A percentile compares a stretch with the other conserved stretches of the same genome.
phyloP scores from a whole-genome alignment of 53 echinoderm and acorn worm species.

The Holothuria leucospilota region DNA sequence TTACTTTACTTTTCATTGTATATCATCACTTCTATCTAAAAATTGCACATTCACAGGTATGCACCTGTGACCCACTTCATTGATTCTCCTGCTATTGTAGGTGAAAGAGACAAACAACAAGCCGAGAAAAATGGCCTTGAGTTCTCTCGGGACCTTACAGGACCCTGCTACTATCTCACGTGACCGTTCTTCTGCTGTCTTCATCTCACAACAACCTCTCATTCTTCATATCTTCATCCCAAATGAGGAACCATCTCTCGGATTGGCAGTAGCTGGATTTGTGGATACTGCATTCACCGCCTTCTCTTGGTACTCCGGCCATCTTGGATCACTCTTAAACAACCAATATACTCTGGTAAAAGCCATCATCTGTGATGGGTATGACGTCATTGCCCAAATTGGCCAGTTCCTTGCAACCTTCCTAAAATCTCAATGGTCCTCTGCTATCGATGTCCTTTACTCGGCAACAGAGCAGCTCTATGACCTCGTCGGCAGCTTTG shows the following conservation, averaged over 20 bases:
- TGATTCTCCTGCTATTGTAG: not conserved
- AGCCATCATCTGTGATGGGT: not conserved
- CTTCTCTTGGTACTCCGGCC: too few species aligned
- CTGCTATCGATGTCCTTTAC: not conserved
- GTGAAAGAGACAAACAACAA: not conserved
- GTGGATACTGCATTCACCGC: too few species aligned
- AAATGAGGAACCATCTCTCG: not conserved
- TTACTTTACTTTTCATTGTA: too few species aligned
- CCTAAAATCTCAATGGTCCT: not conserved
- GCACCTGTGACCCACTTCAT: too few species aligned
- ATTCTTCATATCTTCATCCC: not conserved
- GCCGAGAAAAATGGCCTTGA: not conserved
- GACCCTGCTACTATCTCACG: slow-evolving; percentile 10
- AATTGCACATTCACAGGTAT: too few species aligned
- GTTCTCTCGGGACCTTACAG: not conserved
- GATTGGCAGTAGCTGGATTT: too few species aligned
- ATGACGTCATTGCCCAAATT: not conserved
- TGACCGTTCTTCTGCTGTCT: slow-evolving; percentile 1
- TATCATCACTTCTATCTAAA: too few species aligned
- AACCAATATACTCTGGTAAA: not conserved
- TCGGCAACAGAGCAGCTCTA: not conserved
- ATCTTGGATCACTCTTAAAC: not conserved
- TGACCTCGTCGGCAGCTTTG: not conserved
- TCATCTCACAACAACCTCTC: not conserved
- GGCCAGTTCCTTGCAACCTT: not conserved